phyloP scores from a whole-genome alignment of 2,797 vertebrate genomes.

The Xenopus petersii region DNA sequence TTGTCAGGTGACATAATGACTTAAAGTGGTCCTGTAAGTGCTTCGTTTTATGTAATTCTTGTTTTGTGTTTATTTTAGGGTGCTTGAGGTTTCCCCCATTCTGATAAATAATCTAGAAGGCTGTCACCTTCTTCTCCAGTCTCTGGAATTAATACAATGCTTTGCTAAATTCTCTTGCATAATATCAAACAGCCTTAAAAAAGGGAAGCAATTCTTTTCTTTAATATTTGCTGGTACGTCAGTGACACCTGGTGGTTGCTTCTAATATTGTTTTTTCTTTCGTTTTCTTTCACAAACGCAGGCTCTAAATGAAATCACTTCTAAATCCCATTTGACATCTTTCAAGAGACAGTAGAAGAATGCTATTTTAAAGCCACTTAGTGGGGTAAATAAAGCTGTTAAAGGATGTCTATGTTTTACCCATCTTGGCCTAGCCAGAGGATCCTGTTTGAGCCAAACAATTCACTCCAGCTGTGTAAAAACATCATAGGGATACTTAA shows the following conservation, averaged over 20 bases:
- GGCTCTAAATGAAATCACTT: background rate
- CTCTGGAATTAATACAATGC: too few relatives aligned
- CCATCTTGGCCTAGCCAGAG: conserved; percentile 30
- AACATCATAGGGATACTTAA: conserved; percentile 28
- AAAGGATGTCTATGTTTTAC: conserved; percentile 34
- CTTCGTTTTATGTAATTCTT: too few relatives aligned
- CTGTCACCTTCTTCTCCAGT: too few relatives aligned
- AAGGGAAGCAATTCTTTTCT: background rate
- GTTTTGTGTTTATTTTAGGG: too few relatives aligned
- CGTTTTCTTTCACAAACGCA: background rate
- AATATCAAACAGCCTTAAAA: too few relatives aligned
- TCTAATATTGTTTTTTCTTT: conserved; percentile 26
- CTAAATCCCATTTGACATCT: conserved; percentile 10
- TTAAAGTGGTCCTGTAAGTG: too few relatives aligned
- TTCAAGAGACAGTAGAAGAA: conserved; percentile 28
- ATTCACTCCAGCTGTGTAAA: conserved; percentile 23
- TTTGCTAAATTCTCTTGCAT: too few relatives aligned
- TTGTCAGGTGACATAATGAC: too few relatives aligned
- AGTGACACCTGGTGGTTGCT: conserved; percentile 68
- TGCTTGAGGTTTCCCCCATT: too few relatives aligned
- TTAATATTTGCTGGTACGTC: conserved; percentile 54
- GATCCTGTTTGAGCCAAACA: conserved; percentile 37
- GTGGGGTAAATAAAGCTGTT: conserved; percentile 35
- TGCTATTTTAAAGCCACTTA: conserved; percentile 28
- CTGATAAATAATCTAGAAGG: too few relatives aligned